Percentiles rank a stretch among this genome's conserved stretches.
phyloP scores from a whole-genome alignment of 2,888 invertebrate species.

The Creontiades dilutus region DNA sequence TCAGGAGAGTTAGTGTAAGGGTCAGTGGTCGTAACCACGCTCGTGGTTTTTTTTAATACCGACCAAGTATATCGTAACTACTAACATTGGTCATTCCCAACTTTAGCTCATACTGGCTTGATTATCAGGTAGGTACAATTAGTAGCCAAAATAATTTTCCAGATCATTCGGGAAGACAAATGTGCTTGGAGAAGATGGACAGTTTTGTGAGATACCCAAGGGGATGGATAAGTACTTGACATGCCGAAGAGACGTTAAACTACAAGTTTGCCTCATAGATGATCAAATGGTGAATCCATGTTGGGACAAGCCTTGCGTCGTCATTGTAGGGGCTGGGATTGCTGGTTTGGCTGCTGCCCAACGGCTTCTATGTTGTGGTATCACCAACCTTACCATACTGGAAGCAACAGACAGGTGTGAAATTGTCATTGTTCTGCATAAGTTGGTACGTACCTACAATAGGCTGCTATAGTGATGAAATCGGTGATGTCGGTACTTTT shows the following conservation, averaged over 20 bases:
- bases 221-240: conserved; percentile 67
- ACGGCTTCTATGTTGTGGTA: conserved; percentile 86
- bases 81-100: too few relatives aligned
- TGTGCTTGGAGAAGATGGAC: background rate
- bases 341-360: conserved; percentile 90
- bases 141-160: background rate
- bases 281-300: conserved; percentile 71
- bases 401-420: conserved; percentile 85
- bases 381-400: conserved; percentile 85
- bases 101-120: too few relatives aligned
- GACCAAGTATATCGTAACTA: too few relatives aligned
- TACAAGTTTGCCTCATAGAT: conserved; percentile 71
- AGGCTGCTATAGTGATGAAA: too few relatives aligned
- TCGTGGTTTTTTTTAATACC: too few relatives aligned
- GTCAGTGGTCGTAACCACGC: too few relatives aligned
- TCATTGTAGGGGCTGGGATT: conserved; percentile 89
- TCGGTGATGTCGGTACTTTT: too few relatives aligned
- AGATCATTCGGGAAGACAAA: conserved; percentile 32
- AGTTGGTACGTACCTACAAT: too few relatives aligned
- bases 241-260: conserved; percentile 68
- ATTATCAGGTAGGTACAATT: too few relatives aligned
- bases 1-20: too few relatives aligned
- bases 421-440: too few relatives aligned
- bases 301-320: conserved; percentile 84
- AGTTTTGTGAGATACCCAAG: conserved; percentile 52